These are phyloP conservation scores for Mantis religiosa DNA, from an alignment of 2,888 invertebrate species.

Conservation along the genomic window DNA sequence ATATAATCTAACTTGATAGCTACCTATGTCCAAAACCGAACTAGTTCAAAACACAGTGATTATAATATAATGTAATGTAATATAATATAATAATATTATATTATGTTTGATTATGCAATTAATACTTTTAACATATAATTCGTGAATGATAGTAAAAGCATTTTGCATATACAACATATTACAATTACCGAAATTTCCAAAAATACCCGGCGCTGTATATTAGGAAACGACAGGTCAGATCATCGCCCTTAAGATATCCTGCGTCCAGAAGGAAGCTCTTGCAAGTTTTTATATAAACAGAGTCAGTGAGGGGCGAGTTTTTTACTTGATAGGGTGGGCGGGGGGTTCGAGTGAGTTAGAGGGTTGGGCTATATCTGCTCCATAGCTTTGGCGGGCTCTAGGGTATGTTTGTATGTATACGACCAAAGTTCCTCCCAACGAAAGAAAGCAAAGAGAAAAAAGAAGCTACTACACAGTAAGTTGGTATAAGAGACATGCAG, in stretches of 20 bases:
- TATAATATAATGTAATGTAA: too few species aligned
- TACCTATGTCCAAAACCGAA: too few species aligned
- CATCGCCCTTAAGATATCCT: neutral
- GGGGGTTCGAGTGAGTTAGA: neutral
- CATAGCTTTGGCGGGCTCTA: constrained; percentile 8
- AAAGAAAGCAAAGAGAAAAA: neutral
- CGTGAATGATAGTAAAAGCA: too few species aligned
- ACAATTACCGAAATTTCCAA: too few species aligned
- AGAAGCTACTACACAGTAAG: neutral
- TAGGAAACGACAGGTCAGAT: neutral
- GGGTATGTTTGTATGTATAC: constrained; percentile 15
- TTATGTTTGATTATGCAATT: too few species aligned
- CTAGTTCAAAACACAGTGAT: too few species aligned
- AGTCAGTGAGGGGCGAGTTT: neutral
- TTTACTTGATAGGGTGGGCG: neutral
- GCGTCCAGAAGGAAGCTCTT: neutral
- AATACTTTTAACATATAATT: too few species aligned
- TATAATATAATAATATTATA: too few species aligned
- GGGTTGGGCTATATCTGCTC: neutral
- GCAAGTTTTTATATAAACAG: neutral
- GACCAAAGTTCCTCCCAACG: neutral
- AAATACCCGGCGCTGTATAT: too few species aligned
- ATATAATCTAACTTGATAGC: too few species aligned
- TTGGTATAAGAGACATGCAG: constrained; percentile 15
- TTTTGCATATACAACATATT: too few species aligned